Percentiles rank a stretch among this genome's conserved stretches.
Evolutionary conservation across 2,888 invertebrate genomes (phyloP).

Genomic region (Dolichopus griseipennis): DNA sequence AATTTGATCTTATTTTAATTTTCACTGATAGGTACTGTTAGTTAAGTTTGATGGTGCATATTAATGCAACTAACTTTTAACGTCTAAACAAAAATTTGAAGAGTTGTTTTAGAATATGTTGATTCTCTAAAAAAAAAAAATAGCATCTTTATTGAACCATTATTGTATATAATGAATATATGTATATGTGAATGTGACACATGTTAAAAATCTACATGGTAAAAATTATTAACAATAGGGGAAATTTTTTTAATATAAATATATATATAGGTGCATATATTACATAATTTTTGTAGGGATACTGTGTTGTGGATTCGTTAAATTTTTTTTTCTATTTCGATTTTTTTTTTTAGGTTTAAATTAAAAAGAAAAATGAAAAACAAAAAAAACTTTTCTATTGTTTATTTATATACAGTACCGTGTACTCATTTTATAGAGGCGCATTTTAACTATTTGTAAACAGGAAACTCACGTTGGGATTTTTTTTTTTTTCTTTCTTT

Average conservation of each 20-base stretch:
- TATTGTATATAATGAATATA: too few species aligned
- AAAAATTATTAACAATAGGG: neutral
- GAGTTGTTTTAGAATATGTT: neutral
- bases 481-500: neutral
- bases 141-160: too few species aligned
- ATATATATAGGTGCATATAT: too few species aligned
- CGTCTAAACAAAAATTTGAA: neutral
- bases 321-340: too few species aligned
- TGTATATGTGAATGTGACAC: too few species aligned
- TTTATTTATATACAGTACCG: constrained; percentile 10
- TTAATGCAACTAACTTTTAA: neutral
- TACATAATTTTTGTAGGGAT: too few species aligned
- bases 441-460: constrained; percentile 10
- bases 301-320: too few species aligned
- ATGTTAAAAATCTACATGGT: neutral
- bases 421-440: constrained; percentile 12
- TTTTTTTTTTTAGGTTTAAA: too few species aligned
- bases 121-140: too few species aligned
- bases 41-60: neutral
- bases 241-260: neutral
- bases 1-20: neutral
- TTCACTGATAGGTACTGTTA: neutral
- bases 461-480: constrained; percentile 10
- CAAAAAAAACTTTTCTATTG: neutral
- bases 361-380: too few species aligned